phyloP scores from a whole-genome alignment of 2,797 vertebrate genomes.

The Schizopygopsis malacanthus region DNA sequence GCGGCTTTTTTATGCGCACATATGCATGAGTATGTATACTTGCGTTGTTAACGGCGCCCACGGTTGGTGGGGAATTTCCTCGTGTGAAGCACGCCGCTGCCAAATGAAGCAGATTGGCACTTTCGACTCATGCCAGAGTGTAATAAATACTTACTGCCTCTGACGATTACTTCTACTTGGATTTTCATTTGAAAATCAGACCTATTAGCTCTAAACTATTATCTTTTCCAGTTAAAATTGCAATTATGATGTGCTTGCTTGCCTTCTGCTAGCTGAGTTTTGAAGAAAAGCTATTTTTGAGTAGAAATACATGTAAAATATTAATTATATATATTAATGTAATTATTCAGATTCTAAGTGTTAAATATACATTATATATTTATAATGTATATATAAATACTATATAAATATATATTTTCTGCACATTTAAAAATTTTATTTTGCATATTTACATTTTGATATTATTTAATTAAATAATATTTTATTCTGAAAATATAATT shows the following conservation, averaged over 20 bases:
- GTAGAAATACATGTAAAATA: not conserved
- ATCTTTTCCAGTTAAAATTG: conserved; percentile 37
- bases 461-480: too few relatives aligned
- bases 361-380: not conserved
- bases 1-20: conserved; percentile 18
- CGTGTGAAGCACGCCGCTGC: conserved; percentile 44
- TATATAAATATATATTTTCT: not conserved
- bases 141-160: conserved; percentile 63
- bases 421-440: too few relatives aligned
- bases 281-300: conserved; percentile 14
- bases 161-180: conserved; percentile 57
- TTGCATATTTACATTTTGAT: not conserved
- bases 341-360: too few relatives aligned
- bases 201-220: conserved; percentile 52
- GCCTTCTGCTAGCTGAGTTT: conserved; percentile 28
- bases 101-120: conserved; percentile 61
- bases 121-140: conserved; percentile 57
- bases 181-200: conserved; percentile 62
- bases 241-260: conserved; percentile 51
- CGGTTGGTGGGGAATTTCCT: conserved; percentile 60
- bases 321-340: not conserved
- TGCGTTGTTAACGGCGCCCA: conserved; percentile 54
- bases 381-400: too few relatives aligned
- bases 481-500: not conserved
- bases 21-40: conserved; percentile 49